These are phyloP conservation scores for Pseudoips prasinana DNA, from an alignment of 2,888 invertebrate species.

Conservation along the genomic window DNA sequence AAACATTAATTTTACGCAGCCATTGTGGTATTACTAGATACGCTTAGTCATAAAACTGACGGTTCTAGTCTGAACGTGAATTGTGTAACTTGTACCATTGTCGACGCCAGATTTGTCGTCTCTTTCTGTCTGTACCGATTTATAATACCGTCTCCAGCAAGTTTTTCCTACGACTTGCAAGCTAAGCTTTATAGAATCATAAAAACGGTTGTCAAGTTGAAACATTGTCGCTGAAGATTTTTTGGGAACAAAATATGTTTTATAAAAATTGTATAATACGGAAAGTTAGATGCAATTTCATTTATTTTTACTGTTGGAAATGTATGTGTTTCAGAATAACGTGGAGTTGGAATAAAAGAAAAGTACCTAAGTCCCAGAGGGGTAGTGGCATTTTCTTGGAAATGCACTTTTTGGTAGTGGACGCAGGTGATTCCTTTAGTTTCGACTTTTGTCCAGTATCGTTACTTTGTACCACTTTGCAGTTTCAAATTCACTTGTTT, in stretches of 20 bases:
- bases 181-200: slow-evolving; percentile 22
- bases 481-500: slow-evolving; percentile 29
- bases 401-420: slow-evolving; percentile 41
- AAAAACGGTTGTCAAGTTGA: slow-evolving; percentile 30
- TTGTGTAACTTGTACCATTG: slow-evolving; percentile 50
- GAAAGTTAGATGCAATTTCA: slow-evolving; percentile 24
- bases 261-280: not conserved
- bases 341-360: slow-evolving; percentile 18
- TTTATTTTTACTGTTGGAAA: slow-evolving; percentile 18
- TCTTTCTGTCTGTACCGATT: slow-evolving; percentile 33
- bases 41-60: no score
- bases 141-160: slow-evolving; percentile 33
- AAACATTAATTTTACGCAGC: slow-evolving; percentile 43
- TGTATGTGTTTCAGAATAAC: slow-evolving; percentile 29
- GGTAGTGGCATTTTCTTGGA: slow-evolving; percentile 33
- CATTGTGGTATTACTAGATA: slow-evolving; percentile 41
- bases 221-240: slow-evolving; percentile 22
- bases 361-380: slow-evolving; percentile 12
- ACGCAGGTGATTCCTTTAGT: slow-evolving; percentile 51
- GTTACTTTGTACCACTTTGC: slow-evolving; percentile 35
- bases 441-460: slow-evolving; percentile 34
- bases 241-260: slow-evolving; percentile 13
- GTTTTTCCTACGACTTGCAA: slow-evolving; percentile 27
- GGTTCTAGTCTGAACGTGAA: slow-evolving; percentile 43
- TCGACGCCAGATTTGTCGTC: slow-evolving; percentile 48